phyloP scores from a whole-genome alignment of 2,888 invertebrate genomes.

The Diadromus collaris region DNA sequence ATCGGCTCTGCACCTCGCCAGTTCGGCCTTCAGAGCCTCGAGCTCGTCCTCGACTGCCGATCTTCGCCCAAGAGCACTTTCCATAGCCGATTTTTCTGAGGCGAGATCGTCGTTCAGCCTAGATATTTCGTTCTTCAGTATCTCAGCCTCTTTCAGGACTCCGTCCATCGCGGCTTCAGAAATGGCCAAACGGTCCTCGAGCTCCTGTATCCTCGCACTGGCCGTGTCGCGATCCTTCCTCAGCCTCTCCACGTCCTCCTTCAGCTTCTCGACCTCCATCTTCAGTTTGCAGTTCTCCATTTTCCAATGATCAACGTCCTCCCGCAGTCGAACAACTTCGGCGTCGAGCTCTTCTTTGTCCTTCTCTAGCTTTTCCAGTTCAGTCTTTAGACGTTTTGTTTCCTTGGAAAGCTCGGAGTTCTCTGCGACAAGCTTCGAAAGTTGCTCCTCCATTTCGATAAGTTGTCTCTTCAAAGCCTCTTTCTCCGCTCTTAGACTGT shows the following conservation, averaged over 20 bases:
- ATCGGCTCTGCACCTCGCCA: constrained; percentile 63
- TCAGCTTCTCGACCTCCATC: constrained; percentile 61
- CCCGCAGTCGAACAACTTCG: constrained; percentile 50
- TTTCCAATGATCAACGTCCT: constrained; percentile 63
- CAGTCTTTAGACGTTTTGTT: constrained; percentile 43
- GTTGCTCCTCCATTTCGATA: constrained; percentile 46
- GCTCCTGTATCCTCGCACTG: constrained; percentile 52
- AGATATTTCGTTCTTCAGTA: constrained; percentile 36
- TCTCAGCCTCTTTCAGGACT: constrained; percentile 19
- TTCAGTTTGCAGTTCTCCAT: constrained; percentile 61
- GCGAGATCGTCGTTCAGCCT: constrained; percentile 53
- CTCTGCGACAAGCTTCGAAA: constrained; percentile 42
- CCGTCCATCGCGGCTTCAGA: constrained; percentile 49
- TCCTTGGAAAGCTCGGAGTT: constrained; percentile 61
- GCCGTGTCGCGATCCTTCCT: constrained; percentile 57
- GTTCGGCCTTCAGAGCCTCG: constrained; percentile 59
- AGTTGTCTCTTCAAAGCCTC: constrained; percentile 55
- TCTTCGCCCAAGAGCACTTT: constrained; percentile 29
- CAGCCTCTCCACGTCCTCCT: constrained; percentile 58
- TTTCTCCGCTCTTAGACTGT: constrained; percentile 40
- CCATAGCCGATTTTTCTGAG: constrained; percentile 59
- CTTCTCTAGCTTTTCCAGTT: constrained; percentile 39
- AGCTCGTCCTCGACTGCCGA: constrained; percentile 53
- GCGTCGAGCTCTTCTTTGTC: constrained; percentile 54
- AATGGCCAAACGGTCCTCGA: constrained; percentile 39